Percentiles rank a stretch among this genome's conserved stretches.
These are phyloP conservation scores for Ditula angustiorana DNA, from an alignment of 2,888 invertebrate genomes.

Conservation along the genomic window DNA sequence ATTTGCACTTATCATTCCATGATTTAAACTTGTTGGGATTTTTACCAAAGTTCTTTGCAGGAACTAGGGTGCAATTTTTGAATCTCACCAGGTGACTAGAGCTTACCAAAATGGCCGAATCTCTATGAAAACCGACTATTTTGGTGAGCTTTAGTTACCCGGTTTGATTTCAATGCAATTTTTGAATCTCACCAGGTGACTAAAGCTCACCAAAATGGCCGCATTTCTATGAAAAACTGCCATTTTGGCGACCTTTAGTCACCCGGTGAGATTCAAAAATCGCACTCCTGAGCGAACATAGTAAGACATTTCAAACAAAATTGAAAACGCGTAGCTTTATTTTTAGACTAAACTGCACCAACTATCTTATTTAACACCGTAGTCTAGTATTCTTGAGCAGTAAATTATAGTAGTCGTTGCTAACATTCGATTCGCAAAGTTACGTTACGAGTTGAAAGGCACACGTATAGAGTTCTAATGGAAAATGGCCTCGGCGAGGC, in stretches of 20 bases:
- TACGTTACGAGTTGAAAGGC: conserved; percentile 57
- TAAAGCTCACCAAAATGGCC: too few relatives aligned
- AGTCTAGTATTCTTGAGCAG: conserved; percentile 57
- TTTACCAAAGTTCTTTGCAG: too few relatives aligned
- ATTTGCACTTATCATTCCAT: conserved; percentile 40
- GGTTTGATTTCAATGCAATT: too few relatives aligned
- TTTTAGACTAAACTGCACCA: conserved; percentile 47
- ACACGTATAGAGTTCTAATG: conserved; percentile 8
- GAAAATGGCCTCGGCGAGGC: conserved; percentile 14
- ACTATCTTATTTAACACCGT: conserved; percentile 59
- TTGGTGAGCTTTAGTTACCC: too few relatives aligned
- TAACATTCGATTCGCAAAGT: conserved; percentile 44
- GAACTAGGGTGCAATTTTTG: too few relatives aligned
- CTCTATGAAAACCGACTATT: too few relatives aligned
- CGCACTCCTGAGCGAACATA: background rate
- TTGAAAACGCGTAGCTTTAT: conserved; percentile 7
- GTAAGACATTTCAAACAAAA: background rate
- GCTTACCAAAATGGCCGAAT: too few relatives aligned
- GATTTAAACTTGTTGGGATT: conserved; percentile 14
- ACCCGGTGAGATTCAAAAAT: background rate
- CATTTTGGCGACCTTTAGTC: too few relatives aligned
- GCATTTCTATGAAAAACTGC: too few relatives aligned
- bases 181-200: too few relatives aligned
- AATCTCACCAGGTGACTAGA: too few relatives aligned
- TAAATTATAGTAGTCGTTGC: conserved; percentile 66